These are phyloP conservation scores for Cinclus mexicanus DNA, from an alignment of 2,113 vertebrate species.

Conservation along the genomic window DNA sequence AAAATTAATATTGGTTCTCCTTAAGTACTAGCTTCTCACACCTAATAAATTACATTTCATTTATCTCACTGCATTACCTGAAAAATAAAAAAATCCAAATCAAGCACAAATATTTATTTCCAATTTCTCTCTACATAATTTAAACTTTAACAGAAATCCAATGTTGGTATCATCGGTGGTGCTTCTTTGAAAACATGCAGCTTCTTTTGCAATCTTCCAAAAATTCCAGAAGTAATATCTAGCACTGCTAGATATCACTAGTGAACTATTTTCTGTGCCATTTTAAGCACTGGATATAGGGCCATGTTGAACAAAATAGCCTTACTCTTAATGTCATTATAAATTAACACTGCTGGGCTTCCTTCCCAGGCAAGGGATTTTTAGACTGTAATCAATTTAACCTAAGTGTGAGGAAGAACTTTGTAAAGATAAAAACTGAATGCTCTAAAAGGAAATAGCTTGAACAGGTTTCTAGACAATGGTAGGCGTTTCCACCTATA, in stretches of 20 bases:
- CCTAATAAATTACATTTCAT: neutral
- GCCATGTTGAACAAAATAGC: neutral
- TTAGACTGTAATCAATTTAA: constrained; percentile 75
- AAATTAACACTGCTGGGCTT: constrained; percentile 68
- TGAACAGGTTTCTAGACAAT: constrained; percentile 65
- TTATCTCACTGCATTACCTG: neutral
- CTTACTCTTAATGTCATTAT: constrained; percentile 56
- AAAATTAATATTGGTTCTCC: neutral
- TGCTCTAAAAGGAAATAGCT: constrained; percentile 71
- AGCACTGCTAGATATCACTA: neutral
- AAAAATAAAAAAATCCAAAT: neutral
- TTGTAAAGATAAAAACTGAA: constrained; percentile 70
- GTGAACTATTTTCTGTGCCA: neutral
- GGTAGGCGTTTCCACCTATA: neutral
- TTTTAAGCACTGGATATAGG: neutral
- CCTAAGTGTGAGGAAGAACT: constrained; percentile 73
- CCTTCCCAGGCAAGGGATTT: constrained; percentile 71
- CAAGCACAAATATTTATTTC: neutral
- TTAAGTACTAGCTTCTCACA: neutral
- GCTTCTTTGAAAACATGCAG: neutral
- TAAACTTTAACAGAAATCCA: neutral
- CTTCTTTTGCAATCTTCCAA: neutral
- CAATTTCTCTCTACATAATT: neutral
- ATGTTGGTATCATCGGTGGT: neutral
- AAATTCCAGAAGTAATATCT: neutral